Percentiles rank a stretch among this genome's conserved stretches.
Evolutionary conservation across 2,797 vertebrate species (phyloP).

Genomic region (Sebastes umbrosus): DNA sequence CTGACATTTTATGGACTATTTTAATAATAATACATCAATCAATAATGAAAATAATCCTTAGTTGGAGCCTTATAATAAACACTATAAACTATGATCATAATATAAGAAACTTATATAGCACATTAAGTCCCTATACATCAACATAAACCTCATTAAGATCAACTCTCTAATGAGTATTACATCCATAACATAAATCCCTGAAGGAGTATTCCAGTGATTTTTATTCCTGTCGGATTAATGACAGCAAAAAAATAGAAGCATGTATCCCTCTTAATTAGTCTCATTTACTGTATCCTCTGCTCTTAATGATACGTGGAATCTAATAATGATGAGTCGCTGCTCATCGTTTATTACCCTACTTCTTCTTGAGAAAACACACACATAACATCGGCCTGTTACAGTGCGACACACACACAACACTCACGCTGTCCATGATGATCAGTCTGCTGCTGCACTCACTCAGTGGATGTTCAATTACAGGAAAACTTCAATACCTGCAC

Average conservation of each 20-base stretch:
- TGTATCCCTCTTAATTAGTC: constrained; percentile 51
- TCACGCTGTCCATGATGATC: neutral
- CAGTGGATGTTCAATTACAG: neutral
- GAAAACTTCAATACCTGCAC: constrained; percentile 14
- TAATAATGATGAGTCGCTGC: constrained; percentile 46
- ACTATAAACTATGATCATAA: neutral
- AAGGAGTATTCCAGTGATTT: constrained; percentile 4
- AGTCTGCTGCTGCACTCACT: constrained; percentile 1
- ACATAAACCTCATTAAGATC: neutral
- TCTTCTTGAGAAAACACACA: constrained; percentile 21
- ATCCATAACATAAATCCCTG: neutral
- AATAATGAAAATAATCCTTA: neutral
- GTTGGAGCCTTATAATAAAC: neutral
- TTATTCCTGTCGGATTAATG: constrained; percentile 14
- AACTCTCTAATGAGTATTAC: constrained; percentile 21
- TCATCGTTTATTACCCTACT: constrained; percentile 42
- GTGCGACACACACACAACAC: neutral
- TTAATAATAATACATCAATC: neutral
- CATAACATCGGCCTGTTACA: neutral
- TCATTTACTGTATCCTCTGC: constrained; percentile 59
- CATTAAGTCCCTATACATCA: neutral
- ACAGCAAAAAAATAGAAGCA: constrained; percentile 35
- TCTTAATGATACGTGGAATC: constrained; percentile 59
- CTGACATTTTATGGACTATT: too few relatives aligned
- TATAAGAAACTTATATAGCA: neutral